Evolutionary conservation across 2,113 vertebrate species (phyloP).

Genomic region (Vidua macroura): DNA sequence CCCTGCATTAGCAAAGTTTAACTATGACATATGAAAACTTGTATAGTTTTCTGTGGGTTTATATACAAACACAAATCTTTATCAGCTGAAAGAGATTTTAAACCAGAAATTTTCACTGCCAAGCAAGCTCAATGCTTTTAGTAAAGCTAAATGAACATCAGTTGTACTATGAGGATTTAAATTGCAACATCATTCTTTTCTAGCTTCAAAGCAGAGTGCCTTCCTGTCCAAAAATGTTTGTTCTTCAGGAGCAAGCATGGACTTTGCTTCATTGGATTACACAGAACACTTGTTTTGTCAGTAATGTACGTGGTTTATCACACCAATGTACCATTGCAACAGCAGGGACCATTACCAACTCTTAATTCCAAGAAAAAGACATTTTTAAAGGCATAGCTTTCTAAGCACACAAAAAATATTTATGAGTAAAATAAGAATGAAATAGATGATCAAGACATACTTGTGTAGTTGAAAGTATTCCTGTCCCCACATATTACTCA

Average conservation of each 20-base stretch:
- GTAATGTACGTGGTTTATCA: background rate
- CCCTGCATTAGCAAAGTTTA: background rate
- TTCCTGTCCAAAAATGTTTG: background rate
- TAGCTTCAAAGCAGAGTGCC: background rate
- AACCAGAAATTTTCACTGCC: background rate
- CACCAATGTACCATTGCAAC: background rate
- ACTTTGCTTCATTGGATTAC: slow-evolving; percentile 1
- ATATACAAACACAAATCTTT: background rate
- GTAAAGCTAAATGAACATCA: background rate
- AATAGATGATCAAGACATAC: background rate
- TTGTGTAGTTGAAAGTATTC: background rate
- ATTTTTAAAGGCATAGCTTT: background rate
- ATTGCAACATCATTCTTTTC: background rate
- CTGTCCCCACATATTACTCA: background rate
- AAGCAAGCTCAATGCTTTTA: background rate
- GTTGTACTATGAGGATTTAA: background rate
- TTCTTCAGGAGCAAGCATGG: background rate
- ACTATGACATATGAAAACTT: background rate
- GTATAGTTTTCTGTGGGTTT: background rate
- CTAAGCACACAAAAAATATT: background rate
- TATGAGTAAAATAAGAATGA: background rate
- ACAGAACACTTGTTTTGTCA: background rate
- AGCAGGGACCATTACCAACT: background rate
- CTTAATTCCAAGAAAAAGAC: background rate
- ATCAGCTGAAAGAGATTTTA: background rate